These are phyloP conservation scores for Julus scanicus DNA, from an alignment of 2,888 invertebrate genomes.

Conservation along the genomic window DNA sequence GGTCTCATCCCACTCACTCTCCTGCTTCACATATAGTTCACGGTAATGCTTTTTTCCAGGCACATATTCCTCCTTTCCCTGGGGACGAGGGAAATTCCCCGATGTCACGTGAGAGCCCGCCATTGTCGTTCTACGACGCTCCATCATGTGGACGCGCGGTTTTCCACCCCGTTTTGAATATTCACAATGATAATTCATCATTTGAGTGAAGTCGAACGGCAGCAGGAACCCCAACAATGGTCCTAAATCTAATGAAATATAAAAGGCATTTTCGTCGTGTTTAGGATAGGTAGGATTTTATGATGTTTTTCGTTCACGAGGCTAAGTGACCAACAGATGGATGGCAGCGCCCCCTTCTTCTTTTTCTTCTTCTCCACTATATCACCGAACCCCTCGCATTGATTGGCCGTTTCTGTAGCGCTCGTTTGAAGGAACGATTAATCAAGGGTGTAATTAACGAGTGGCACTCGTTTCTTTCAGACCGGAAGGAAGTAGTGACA, in stretches of 20 bases:
- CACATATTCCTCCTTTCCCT: not conserved
- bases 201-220: not conserved
- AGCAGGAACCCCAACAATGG: not conserved
- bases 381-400: not conserved
- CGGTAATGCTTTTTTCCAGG: not conserved
- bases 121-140: not conserved
- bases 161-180: constrained; percentile 35
- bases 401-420: not conserved
- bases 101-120: not conserved
- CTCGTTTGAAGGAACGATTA: not conserved
- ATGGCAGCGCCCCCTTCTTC: not conserved
- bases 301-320: not conserved
- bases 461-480: not conserved
- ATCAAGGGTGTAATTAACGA: constrained; percentile 30
- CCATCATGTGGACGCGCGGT: not conserved
- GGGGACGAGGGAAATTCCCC: constrained; percentile 37
- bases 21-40: not conserved
- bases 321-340: constrained; percentile 20
- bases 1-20: not conserved
- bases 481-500: constrained; percentile 4
- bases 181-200: constrained; percentile 54
- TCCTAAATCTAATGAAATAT: not conserved
- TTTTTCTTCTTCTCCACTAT: too few species aligned
- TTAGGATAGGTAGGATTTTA: not conserved
- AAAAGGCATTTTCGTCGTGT: constrained; percentile 2